Evolutionary conservation across 2,797 vertebrate genomes (phyloP).

Genomic region (Spondyliosoma cantharus): DNA sequence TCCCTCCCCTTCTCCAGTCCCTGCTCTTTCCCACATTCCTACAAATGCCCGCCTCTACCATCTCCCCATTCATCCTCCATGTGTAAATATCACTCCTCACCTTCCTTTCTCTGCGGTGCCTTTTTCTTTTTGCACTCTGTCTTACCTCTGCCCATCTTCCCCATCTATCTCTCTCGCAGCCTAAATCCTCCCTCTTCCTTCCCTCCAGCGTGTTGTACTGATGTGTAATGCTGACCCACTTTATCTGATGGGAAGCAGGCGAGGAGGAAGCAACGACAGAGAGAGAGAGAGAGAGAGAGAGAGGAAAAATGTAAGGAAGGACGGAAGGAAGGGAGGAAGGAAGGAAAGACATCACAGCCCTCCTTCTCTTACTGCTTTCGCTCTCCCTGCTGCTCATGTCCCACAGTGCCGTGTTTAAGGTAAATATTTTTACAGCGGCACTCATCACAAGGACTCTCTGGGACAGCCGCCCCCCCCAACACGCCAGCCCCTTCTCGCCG

Average conservation of each 20-base stretch:
- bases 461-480: slow-evolving; percentile 63
- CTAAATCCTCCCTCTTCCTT: slow-evolving; percentile 44
- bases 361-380: slow-evolving; percentile 49
- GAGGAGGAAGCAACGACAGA: slow-evolving; percentile 27
- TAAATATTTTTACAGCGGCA: slow-evolving; percentile 91
- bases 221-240: slow-evolving; percentile 79
- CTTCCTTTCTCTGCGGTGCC: slow-evolving; percentile 23
- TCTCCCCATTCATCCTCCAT: slow-evolving; percentile 3
- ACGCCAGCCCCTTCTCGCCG: slow-evolving; percentile 22
- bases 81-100: slow-evolving; percentile 21
- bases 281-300: slow-evolving; percentile 5
- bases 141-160: slow-evolving; percentile 21
- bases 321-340: slow-evolving; percentile 23
- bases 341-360: slow-evolving; percentile 34
- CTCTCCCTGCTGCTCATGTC: slow-evolving; percentile 67
- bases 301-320: slow-evolving; percentile 34
- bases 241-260: slow-evolving; percentile 61
- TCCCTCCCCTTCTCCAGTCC: slow-evolving; percentile 10
- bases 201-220: slow-evolving; percentile 45
- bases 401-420: slow-evolving; percentile 84
- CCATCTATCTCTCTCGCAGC: slow-evolving; percentile 39
- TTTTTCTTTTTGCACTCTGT: slow-evolving; percentile 28
- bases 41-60: background rate
- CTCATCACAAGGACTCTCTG: slow-evolving; percentile 82
- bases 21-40: slow-evolving; percentile 69